These are phyloP conservation scores for Syrrhaptes paradoxus DNA, from an alignment of 2,113 vertebrate species.

Conservation along the genomic window DNA sequence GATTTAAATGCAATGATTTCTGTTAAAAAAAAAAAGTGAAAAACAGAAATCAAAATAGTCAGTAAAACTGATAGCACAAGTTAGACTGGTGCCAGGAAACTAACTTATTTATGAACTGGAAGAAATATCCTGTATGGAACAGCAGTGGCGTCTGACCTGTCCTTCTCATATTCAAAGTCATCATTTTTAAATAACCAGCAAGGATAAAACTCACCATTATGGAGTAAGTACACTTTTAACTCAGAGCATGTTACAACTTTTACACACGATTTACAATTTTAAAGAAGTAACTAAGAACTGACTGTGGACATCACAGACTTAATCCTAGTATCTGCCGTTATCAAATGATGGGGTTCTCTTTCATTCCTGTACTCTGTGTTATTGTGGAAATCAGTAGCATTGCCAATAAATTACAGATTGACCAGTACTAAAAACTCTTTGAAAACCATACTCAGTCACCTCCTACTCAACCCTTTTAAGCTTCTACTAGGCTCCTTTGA, in stretches of 20 bases:
- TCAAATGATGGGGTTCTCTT: constrained; percentile 74
- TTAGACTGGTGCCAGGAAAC: not conserved
- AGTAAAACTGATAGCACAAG: not conserved
- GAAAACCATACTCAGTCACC: not conserved
- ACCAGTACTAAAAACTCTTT: constrained; percentile 63
- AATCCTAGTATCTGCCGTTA: constrained; percentile 64
- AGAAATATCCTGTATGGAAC: constrained; percentile 14
- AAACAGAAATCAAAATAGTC: not conserved
- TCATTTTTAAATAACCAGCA: not conserved
- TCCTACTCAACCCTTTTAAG: not conserved
- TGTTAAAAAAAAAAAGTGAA: constrained; percentile 41
- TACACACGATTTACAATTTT: constrained; percentile 49
- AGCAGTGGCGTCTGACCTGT: not conserved
- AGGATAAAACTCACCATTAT: not conserved
- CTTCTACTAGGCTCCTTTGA: constrained; percentile 40
- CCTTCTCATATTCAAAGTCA: not conserved
- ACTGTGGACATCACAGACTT: constrained; percentile 28
- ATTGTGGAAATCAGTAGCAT: constrained; percentile 72
- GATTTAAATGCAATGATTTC: constrained; percentile 38
- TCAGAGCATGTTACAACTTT: constrained; percentile 3
- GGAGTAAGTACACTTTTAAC: not conserved
- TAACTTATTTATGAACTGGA: constrained; percentile 15
- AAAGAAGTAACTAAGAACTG: constrained; percentile 51
- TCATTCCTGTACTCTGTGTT: constrained; percentile 55
- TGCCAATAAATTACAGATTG: constrained; percentile 78